phyloP scores from a whole-genome alignment of 2,888 invertebrate genomes.

The Balanococcus diminutus region DNA sequence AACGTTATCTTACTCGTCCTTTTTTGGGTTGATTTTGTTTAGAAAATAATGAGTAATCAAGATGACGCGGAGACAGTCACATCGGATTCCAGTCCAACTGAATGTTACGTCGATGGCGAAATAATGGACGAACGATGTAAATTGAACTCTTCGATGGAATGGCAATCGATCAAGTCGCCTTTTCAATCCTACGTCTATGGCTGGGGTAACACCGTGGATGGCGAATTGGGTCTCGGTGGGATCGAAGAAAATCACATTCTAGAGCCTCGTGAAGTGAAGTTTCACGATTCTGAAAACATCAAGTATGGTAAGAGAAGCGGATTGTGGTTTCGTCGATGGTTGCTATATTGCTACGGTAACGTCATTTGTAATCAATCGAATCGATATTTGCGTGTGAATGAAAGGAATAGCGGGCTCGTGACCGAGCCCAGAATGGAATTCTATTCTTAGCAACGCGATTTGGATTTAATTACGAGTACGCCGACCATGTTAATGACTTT shows the following conservation, averaged over 20 bases:
- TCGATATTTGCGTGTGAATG: neutral
- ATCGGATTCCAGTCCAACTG: neutral
- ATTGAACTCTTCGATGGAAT: slow-evolving; percentile 34
- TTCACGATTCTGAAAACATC: slow-evolving; percentile 59
- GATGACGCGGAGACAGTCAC: slow-evolving; percentile 1
- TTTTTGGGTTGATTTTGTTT: neutral
- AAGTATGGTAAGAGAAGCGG: slow-evolving; percentile 61
- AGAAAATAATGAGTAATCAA: neutral
- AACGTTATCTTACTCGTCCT: neutral
- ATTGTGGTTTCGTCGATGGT: neutral
- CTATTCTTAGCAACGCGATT: neutral
- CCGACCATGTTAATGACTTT: neutral
- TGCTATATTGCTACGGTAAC: neutral
- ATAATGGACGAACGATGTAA: neutral
- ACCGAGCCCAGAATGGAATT: too few species aligned
- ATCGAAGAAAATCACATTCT: slow-evolving; percentile 73
- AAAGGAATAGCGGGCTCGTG: neutral
- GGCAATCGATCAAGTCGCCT: slow-evolving; percentile 33
- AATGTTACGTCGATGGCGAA: neutral
- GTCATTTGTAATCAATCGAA: neutral
- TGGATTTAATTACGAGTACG: neutral
- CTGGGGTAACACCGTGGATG: slow-evolving; percentile 79
- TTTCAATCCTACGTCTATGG: slow-evolving; percentile 64
- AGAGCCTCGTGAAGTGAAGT: slow-evolving; percentile 61
- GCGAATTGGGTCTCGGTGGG: slow-evolving; percentile 79